Conservation (phyloP, 2,888 invertebrate species). For the Teleogryllus oceanicus region DNA sequence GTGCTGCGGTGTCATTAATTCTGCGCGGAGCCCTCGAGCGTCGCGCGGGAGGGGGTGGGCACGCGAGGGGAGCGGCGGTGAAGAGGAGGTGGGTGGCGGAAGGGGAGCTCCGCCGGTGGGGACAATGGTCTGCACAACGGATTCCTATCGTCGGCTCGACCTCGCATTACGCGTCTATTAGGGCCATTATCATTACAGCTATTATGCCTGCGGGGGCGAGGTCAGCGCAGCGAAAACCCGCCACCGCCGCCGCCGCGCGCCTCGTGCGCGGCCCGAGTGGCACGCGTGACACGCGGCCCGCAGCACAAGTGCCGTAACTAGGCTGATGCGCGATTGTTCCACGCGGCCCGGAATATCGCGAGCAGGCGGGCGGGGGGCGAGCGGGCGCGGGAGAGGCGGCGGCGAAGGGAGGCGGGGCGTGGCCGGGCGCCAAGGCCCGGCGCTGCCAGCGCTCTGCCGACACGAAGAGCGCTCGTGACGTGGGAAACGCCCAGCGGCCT, state of each 20-base stretch:
- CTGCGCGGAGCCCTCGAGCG: not conserved
- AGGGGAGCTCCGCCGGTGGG: not conserved
- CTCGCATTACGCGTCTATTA: not conserved
- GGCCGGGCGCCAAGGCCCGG: not conserved
- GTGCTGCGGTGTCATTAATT: not conserved
- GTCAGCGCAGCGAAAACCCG: slow-evolving; percentile 18
- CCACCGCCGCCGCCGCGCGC: not conserved
- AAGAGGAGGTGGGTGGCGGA: not conserved
- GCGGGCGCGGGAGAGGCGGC: not conserved
- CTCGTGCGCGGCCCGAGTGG: not conserved
- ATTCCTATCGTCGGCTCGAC: not conserved
- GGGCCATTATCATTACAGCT: slow-evolving; percentile 9
- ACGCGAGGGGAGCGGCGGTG: too few relatives aligned
- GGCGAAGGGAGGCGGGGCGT: not conserved
- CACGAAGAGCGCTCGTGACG: too few relatives aligned
- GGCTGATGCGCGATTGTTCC: not conserved
- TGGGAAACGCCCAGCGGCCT: too few relatives aligned
- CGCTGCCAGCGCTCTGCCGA: not conserved
- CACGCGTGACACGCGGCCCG: not conserved
- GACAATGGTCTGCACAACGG: slow-evolving; percentile 2
- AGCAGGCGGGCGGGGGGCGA: not conserved
- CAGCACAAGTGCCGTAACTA: slow-evolving; percentile 1
- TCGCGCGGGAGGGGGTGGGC: not conserved
- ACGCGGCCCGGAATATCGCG: not conserved
- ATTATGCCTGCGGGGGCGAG: not conserved